Conservation (phyloP, 2,888 invertebrate genomes). For the Hydroisotoma schaefferi region DNA sequence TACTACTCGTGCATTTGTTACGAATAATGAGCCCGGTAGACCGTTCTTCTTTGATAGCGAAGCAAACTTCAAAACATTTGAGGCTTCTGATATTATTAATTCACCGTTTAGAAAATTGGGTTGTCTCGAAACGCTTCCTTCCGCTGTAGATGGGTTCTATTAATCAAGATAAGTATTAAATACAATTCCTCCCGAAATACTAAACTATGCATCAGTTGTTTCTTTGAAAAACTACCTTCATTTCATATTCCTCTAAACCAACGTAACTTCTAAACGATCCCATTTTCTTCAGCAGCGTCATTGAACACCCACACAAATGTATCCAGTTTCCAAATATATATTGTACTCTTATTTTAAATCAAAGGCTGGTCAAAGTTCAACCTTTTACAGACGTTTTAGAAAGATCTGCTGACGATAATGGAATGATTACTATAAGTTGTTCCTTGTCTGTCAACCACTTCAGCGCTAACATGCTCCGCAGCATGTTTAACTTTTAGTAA, state of each 20-base stretch:
- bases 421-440: too few species aligned
- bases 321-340: too few species aligned
- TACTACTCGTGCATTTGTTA: conserved; percentile 89
- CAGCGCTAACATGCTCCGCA: too few species aligned
- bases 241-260: conserved; percentile 44
- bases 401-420: too few species aligned
- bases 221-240: conserved; percentile 39
- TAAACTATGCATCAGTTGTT: conserved; percentile 7
- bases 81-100: conserved; percentile 72
- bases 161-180: conserved; percentile 7
- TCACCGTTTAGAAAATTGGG: conserved; percentile 63
- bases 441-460: too few species aligned
- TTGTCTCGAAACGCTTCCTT: conserved; percentile 28
- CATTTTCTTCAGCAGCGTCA: conserved; percentile 37
- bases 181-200: conserved; percentile 1
- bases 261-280: conserved; percentile 47
- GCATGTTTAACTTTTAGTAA: too few species aligned
- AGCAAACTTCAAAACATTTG: conserved; percentile 76
- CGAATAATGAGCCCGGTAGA: conserved; percentile 75
- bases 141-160: conserved; percentile 34
- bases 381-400: too few species aligned
- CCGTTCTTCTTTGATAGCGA: conserved; percentile 77
- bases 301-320: too few species aligned
- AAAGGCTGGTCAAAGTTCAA: too few species aligned
- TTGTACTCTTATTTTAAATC: too few species aligned